A percentile compares a stretch with the other conserved stretches of the same genome.
These are phyloP conservation scores for Apostichopus japonicus DNA, from an alignment of 35 echinoderm and acorn worm genomes.

Conservation along the genomic window DNA sequence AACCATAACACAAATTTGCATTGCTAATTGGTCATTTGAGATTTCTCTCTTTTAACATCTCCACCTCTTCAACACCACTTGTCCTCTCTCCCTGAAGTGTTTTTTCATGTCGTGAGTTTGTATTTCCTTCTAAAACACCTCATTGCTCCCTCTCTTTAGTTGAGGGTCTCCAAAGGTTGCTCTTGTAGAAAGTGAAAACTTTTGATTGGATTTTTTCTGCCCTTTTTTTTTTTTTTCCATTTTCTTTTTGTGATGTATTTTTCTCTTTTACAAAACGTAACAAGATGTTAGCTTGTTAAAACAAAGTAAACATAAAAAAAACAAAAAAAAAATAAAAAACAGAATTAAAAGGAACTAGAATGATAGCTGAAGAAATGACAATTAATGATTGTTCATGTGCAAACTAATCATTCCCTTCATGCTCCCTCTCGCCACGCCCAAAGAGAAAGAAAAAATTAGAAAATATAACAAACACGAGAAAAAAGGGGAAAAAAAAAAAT, in stretches of 20 bases:
- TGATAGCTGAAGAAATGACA: background rate
- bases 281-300: background rate
- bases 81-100: slow-evolving; percentile 49
- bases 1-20: slow-evolving; percentile 55
- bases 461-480: background rate
- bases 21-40: slow-evolving; percentile 55
- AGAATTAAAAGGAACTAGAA: background rate
- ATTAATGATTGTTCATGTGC: too few species aligned
- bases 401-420: too few species aligned
- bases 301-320: background rate
- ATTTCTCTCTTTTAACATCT: slow-evolving; percentile 42
- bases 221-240: slow-evolving; percentile 15
- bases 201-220: slow-evolving; percentile 48
- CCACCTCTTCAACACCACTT: slow-evolving; percentile 40
- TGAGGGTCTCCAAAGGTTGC: slow-evolving; percentile 45
- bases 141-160: slow-evolving; percentile 42
- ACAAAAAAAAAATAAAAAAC: background rate
- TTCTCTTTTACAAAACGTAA: background rate
- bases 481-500: slow-evolving; percentile 14
- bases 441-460: background rate
- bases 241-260: background rate
- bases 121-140: slow-evolving; percentile 47
- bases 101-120: slow-evolving; percentile 48
- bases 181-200: slow-evolving; percentile 39
- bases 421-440: too few species aligned